Conservation (phyloP, 2,797 vertebrate species). For the Lepilemur ruficaudatus region DNA sequence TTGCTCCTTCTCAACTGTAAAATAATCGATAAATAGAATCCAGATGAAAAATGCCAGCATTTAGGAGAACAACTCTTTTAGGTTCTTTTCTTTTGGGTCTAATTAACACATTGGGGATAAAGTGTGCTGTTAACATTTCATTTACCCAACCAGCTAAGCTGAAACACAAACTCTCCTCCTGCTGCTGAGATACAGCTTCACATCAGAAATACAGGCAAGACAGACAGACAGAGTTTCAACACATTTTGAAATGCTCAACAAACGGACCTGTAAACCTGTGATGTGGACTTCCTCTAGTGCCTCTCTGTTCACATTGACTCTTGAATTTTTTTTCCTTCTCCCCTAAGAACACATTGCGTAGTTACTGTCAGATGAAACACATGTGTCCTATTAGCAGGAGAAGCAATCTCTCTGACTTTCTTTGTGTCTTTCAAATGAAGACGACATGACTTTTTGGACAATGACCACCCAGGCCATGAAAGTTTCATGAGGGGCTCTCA, state of each 20-base stretch:
- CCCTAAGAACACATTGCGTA: conserved; percentile 30
- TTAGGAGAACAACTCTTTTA: conserved; percentile 74
- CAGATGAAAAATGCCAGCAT: conserved; percentile 75
- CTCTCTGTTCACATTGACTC: neutral
- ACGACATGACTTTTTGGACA: conserved; percentile 57
- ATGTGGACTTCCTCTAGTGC: neutral
- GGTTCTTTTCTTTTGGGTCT: conserved; percentile 66
- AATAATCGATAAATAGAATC: conserved; percentile 79
- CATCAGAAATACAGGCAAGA: conserved; percentile 15
- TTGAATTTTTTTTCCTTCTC: conserved; percentile 2
- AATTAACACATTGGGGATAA: conserved; percentile 67
- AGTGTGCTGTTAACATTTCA: conserved; percentile 7
- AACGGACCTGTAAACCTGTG: neutral
- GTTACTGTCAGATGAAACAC: conserved; percentile 11
- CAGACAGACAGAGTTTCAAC: conserved; percentile 36
- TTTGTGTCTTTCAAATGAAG: conserved; percentile 50
- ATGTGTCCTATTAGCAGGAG: conserved; percentile 5
- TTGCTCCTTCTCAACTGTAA: conserved; percentile 74
- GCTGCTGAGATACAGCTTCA: neutral
- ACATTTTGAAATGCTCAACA: conserved; percentile 11
- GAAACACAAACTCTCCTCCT: neutral
- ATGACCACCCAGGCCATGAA: conserved; percentile 56
- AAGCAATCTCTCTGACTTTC: neutral
- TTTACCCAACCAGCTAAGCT: neutral
- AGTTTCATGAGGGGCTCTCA: conserved; percentile 67